phyloP scores from a whole-genome alignment of 2,113 vertebrate species.

The Gnathonemus echidnorhynchus region DNA sequence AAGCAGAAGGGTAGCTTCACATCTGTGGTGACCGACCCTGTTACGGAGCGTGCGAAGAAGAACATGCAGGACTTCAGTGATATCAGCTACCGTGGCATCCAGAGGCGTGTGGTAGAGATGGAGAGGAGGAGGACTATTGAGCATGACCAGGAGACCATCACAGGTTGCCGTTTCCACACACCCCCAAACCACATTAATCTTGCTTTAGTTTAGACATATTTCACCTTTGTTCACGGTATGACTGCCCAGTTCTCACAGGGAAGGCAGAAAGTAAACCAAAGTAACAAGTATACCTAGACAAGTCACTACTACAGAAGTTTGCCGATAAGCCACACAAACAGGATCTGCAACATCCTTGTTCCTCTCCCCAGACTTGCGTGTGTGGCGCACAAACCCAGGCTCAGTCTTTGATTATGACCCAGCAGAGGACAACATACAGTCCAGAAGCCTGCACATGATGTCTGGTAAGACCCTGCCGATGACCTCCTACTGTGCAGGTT shows the following conservation, averaged over 20 bases:
- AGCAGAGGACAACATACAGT: conserved; percentile 98
- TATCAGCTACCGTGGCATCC: conserved; percentile 92
- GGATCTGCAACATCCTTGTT: background rate
- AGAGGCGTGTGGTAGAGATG: conserved; percentile 91
- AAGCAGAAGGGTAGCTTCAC: conserved; percentile 94
- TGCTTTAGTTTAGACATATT: background rate
- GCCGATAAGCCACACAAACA: background rate
- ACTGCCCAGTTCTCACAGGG: background rate
- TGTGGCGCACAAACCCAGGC: conserved; percentile 96
- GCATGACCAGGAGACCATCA: conserved; percentile 84
- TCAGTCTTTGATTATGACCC: conserved; percentile 98
- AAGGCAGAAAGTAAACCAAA: background rate
- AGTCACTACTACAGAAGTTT: background rate
- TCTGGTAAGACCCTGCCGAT: conserved; percentile 62
- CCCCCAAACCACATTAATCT: background rate
- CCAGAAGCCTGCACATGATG: conserved; percentile 91
- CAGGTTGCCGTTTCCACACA: conserved; percentile 55
- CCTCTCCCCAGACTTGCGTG: conserved; percentile 72
- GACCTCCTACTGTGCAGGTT: background rate
- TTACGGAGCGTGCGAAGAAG: conserved; percentile 89
- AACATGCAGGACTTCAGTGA: conserved; percentile 95
- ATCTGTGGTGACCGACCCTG: conserved; percentile 76
- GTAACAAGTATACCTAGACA: background rate
- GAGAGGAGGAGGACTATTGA: conserved; percentile 76
- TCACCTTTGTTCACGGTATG: background rate